Base-by-base conservation (phyloP, 2,888 invertebrate genomes). In the Sceliomorpha sp. region DNA sequence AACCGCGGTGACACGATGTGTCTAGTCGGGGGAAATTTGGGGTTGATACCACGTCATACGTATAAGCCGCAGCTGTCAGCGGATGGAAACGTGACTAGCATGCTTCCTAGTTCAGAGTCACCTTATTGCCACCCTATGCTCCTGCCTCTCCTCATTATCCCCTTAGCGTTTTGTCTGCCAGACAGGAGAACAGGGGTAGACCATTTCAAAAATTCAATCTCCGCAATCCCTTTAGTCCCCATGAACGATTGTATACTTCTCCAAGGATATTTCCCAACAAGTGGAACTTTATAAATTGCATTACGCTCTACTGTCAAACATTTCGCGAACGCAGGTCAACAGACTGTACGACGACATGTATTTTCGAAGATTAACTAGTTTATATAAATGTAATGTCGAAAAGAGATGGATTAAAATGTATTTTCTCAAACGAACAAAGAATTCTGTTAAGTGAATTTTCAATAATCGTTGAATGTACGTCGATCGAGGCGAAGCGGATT, bases 11-110 rank as follows among this genome's bases (percentile, higher is more conserved):
- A 84, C 83, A 84, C 79, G 81, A 80, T 74, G 81, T 77, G 79
- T 80, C 79, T 78, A 76, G 76, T 75, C 75, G 75, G 75, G 76
- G 79, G 81, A 86, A 86, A 85, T 85, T 86, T 84, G 84, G 84
- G 87, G 85, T 86, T 88, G 87, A 88, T 87, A 87, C 80, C 82
- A 80, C 83, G 83, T 88, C 86, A 87, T 87, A 87, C 84, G 85
- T 87, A 87, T 87, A 87, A 85, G 86, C 86, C 87, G 73, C 87
- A 88, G 86, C 87, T 88, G 87, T 87, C 87, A 87, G 84, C 85
- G 82, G 78, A 77, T 85, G 77, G 79, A 85, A 85, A 87, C 88
- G 88, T 88, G 88, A 88, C 87, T 86, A 86, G 87, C 85, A 86
- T 88, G 77, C 75, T 77, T 73, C 20, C 77, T 77, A 76, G 80